Evolutionary conservation across 2,797 vertebrate genomes (phyloP).

Genomic region (Lepus townsendii): DNA sequence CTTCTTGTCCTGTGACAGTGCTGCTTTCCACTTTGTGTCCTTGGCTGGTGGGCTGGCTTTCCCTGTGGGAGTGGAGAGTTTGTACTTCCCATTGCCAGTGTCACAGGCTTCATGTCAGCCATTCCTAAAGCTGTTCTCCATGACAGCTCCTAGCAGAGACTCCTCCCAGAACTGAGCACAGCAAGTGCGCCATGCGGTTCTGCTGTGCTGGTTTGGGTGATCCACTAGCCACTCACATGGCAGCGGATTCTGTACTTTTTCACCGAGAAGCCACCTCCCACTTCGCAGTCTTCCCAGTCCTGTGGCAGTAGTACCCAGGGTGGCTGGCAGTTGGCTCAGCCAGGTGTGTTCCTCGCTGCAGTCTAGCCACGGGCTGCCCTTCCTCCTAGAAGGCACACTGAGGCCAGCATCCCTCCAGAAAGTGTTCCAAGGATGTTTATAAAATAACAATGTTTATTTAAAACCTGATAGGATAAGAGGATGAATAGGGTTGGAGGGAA

Average conservation of each 20-base stretch:
- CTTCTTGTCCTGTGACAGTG: background rate
- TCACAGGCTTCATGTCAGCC: background rate
- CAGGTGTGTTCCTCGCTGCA: background rate
- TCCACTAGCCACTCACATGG: too few species aligned
- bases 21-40: background rate
- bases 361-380: background rate
- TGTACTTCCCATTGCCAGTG: background rate
- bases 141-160: background rate
- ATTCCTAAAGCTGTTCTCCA: background rate
- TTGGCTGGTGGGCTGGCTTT: background rate
- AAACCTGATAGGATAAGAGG: background rate
- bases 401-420: background rate
- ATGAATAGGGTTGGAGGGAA: accelerated
- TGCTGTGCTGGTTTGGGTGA: background rate
- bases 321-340: background rate
- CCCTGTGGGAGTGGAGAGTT: background rate
- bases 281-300: background rate
- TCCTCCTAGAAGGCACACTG: background rate
- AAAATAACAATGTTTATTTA: background rate
- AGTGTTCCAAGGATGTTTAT: background rate
- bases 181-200: background rate
- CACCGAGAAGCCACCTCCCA: background rate
- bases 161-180: background rate
- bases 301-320: background rate
- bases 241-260: background rate